Percentiles rank a stretch among this genome's conserved stretches.
phyloP scores from a whole-genome alignment of 2,797 vertebrate species.

The Alcedo atthis region DNA sequence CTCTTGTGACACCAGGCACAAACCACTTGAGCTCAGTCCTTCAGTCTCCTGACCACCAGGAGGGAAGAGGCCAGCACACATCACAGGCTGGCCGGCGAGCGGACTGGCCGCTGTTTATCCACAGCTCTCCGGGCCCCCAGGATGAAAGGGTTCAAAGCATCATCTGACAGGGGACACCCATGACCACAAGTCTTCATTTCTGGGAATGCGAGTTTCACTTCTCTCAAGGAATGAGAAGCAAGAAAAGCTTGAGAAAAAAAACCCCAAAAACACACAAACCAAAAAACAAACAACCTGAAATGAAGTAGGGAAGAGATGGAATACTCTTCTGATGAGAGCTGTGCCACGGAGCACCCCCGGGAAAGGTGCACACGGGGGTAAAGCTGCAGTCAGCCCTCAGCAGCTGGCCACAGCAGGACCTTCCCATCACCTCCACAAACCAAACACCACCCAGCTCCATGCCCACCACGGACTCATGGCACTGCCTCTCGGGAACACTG shows the following conservation, averaged over 20 bases:
- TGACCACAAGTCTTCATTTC: conserved; percentile 32
- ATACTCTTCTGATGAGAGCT: neutral
- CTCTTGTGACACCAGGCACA: conserved; percentile 17
- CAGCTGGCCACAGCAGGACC: neutral
- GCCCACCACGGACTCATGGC: neutral
- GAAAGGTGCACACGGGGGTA: neutral
- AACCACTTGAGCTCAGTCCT: neutral
- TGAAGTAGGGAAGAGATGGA: neutral
- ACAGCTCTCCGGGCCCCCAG: neutral
- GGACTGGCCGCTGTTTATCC: neutral
- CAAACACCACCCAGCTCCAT: neutral
- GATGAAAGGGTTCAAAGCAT: conserved; percentile 23
- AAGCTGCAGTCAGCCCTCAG: neutral
- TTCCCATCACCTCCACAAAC: neutral
- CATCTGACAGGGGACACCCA: conserved; percentile 42
- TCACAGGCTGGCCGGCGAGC: neutral
- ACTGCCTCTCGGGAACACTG: neutral
- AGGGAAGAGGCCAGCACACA: neutral
- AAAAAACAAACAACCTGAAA: neutral
- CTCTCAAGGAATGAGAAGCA: neutral
- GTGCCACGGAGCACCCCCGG: rapidly evolving
- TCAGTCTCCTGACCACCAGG: neutral
- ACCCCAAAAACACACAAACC: too few species aligned
- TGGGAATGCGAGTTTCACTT: conserved; percentile 48
- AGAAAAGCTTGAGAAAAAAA: neutral